Evolutionary conservation across 2,888 invertebrate genomes (phyloP), one percentile per base, ranked within the genome.

Genomic region (Tiphia femorata): DNA sequence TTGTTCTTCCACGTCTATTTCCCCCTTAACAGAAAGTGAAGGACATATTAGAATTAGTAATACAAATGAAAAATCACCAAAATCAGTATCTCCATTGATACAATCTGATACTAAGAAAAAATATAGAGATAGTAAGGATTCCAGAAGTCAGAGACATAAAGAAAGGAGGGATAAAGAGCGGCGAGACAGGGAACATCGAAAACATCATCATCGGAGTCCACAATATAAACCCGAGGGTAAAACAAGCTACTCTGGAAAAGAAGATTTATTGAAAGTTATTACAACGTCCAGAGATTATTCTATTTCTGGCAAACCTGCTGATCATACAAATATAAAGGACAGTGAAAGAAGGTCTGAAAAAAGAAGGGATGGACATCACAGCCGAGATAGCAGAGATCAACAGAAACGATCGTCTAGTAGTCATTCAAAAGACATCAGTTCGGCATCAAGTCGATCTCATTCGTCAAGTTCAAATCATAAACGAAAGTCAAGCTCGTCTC

Each of bases 381-480:
- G 64, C 37, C n/a, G n/a, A n/a, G 52, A 62, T 12, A 67, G 70
- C 2, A 70, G 67, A 10, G 70, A 69, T 6, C 61, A 61, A 1
- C 70, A 70, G 23, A 76, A 75, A 41, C 76, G 62, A 12, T 70
- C 70, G 12, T 67, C 72, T 2, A 63, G 64, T 6, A 55, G 50
- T 58, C 61, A 52, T 10, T 58, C 46, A 35, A 66, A 63, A 42
- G 70, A 54, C 7, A 60, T 63, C 3, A 67, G 63, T 2, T 48
- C 63, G 2, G 52, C 43, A 3, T 51, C 64, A 1, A 64, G 64
- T 49, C 71, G 73, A 43, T 67, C 74, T 0, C 73, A 77, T 12
- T 73, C 73, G 0, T 71, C 75, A 44, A 76, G 72, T 38, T 77
- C 77, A 3, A 74, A 74, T 47, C 74, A 78, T 44, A 80, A 81